Base-by-base conservation (phyloP, 2,888 invertebrate species). In the Branchipolynoe longqiensis region DNA sequence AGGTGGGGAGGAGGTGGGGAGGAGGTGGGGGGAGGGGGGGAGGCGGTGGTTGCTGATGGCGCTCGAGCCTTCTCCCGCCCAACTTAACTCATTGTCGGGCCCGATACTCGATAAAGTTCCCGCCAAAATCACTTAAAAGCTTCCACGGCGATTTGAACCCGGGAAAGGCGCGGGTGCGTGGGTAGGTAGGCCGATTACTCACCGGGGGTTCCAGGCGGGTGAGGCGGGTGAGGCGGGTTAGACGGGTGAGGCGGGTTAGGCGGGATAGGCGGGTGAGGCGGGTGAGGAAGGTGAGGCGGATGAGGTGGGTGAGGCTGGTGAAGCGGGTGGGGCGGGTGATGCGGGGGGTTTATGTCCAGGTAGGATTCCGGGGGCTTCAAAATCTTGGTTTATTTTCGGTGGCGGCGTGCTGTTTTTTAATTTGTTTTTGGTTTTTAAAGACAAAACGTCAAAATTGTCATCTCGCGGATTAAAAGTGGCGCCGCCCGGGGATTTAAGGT, bases 51-150 rank as follows among this genome's bases (percentile, higher is more conserved):
- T 25, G 62, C 62, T 62, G 62, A 62, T 62, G 62, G 62, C 25
- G 62, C 62, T 31, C 8, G 14, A 36, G 36, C 3, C 36, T 69
- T 38, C 38, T 69, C 69, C 69, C 69, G 31, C 62, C 62, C 28
- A 62, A 62, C 38, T 69, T 69, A 33, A 69, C 38, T 38, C 33
- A 38, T 69, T 69, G 69, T 69, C 69, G 69, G n/a, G n/a, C 38
- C 69, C 38, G 69, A 33, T 33, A 33, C 38, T 33, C 69, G 36
- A 69, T 69, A 69, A 69, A 69, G 36, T 69, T 69, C 69, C 69
- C 69, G 69, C 69, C 69, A 69, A 69, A 69, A 69, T 69, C 69
- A 69, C 69, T 69, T 69, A 69, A 69, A 69, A 69, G 69, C 69
- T 69, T 69, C 69, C 25, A 48, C 62, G 62, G 62, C 62, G 22